phyloP scores from a whole-genome alignment of 2,113 vertebrate species.

The Ceyx margarethae region DNA sequence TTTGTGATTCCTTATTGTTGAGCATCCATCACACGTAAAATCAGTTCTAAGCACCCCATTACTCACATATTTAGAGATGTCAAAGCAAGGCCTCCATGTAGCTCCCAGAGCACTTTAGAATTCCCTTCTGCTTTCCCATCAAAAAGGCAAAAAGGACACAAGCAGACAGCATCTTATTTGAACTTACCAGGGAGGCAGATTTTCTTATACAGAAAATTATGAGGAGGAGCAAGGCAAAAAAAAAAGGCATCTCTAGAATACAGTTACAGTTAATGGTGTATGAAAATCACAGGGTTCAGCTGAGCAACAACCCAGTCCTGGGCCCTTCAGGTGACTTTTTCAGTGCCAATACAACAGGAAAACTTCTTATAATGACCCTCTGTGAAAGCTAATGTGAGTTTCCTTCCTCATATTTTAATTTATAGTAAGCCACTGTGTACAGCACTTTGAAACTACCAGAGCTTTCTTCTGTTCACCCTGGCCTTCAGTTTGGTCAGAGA shows the following conservation, averaged over 20 bases:
- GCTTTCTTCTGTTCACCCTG: background rate
- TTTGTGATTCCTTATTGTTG: constrained; percentile 66
- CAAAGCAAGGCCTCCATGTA: constrained; percentile 54
- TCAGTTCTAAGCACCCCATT: constrained; percentile 64
- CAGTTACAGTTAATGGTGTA: constrained; percentile 9
- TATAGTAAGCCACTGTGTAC: background rate
- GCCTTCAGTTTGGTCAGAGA: background rate
- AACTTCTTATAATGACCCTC: background rate
- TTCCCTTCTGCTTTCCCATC: constrained; percentile 50
- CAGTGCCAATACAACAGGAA: background rate
- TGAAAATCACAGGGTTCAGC: background rate
- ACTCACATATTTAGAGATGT: constrained; percentile 67
- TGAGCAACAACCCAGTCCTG: background rate
- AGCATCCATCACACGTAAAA: constrained; percentile 64
- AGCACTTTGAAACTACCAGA: background rate
- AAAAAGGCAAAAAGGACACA: constrained; percentile 61
- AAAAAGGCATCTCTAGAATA: background rate
- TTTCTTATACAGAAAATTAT: background rate
- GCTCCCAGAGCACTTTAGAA: constrained; percentile 48
- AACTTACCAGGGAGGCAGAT: background rate
- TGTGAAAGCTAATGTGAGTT: background rate
- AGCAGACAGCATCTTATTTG: constrained; percentile 41
- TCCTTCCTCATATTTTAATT: background rate
- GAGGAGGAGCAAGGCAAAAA: background rate
- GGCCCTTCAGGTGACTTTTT: constrained; percentile 14